These are phyloP conservation scores for Drosophila prostipennis DNA, from an alignment of 2,888 invertebrate species.

Conservation along the genomic window DNA sequence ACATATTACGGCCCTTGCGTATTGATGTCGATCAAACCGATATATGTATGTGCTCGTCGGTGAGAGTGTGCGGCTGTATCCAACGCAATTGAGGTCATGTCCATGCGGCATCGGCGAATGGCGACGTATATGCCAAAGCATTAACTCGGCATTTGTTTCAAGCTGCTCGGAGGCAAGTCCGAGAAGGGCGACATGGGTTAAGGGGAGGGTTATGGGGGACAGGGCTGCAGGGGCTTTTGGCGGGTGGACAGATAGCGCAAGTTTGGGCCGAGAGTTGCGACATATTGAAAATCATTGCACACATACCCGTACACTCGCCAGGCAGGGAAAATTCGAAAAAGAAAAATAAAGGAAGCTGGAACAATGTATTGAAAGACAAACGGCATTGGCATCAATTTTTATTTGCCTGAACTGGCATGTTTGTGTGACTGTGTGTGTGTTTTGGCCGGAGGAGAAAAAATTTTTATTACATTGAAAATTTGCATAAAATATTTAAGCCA, in stretches of 20 bases:
- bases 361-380: constrained; percentile 75
- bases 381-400: constrained; percentile 76
- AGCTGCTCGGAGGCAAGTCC: constrained; percentile 55
- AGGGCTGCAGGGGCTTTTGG: not conserved
- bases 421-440: constrained; percentile 13
- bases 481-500: constrained; percentile 80
- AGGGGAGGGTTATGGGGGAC: not conserved
- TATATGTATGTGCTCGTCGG: constrained; percentile 26
- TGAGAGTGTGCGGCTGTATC: constrained; percentile 39
- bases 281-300: constrained; percentile 77
- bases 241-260: constrained; percentile 55
- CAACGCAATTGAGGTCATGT: constrained; percentile 79
- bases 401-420: constrained; percentile 46
- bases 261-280: constrained; percentile 68
- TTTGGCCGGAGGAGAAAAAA: constrained; percentile 51
- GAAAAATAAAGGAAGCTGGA: constrained; percentile 11
- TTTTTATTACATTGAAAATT: constrained; percentile 80
- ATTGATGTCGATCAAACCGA: constrained; percentile 78
- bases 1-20: constrained; percentile 67
- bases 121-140: constrained; percentile 61
- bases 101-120: constrained; percentile 67
- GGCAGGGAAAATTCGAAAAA: constrained; percentile 17
- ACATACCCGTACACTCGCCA: constrained; percentile 36
- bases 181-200: constrained; percentile 11
- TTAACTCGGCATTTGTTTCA: constrained; percentile 79